Base-by-base conservation (phyloP, 2,888 invertebrate species). In the Athalia rosae region DNA sequence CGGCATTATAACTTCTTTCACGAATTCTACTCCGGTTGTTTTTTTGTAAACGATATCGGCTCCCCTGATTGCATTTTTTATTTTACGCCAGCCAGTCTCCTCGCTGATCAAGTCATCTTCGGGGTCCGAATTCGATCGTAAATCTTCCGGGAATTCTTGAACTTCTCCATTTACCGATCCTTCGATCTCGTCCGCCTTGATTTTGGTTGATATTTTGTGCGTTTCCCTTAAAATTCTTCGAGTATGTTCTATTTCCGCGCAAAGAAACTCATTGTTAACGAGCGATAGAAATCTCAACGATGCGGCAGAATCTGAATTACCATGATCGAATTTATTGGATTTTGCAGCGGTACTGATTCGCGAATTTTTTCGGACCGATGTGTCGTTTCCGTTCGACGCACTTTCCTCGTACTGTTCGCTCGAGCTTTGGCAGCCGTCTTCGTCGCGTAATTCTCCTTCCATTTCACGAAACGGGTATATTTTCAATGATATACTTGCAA, bases 181-280 rank as follows among this genome's bases (percentile, higher is more conserved):
- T 28, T 67, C 67, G 28, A 50, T 41, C 13, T 50, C 67, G 53
- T 67, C 67, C 11, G 3, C 7, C 7, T n/a, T 59, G 59, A n/a
- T 8, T 9, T 64, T 64, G 7, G n/a, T 47, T 6, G 13, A n/a
- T 7, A 64, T 47, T 8, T 13, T 64, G 45, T 47, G n/a, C 7
- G 11, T 64, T 64, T 45, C 47, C 3, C 45, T 47, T 7, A 28
- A 45, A 64, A 64, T 64, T 6, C n/a, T 8, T 9, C 8, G n/a
- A 53, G 50, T 41, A 11, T 11, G 9, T 6, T n/a, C 41, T 53
- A 48, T 4, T 53, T 53, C 67, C 8, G 67, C 67, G 50, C 53
- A 67, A 67, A 67, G 28, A 4, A 67, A 67, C 28, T 48, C 41
- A 53, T 9, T 53, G 53, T 45, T 67, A 28, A 2, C 28, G 28